Evolutionary conservation across 2,888 invertebrate genomes (phyloP), one percentile per base, ranked within the genome.

Genomic region (Eilema griseolum): DNA sequence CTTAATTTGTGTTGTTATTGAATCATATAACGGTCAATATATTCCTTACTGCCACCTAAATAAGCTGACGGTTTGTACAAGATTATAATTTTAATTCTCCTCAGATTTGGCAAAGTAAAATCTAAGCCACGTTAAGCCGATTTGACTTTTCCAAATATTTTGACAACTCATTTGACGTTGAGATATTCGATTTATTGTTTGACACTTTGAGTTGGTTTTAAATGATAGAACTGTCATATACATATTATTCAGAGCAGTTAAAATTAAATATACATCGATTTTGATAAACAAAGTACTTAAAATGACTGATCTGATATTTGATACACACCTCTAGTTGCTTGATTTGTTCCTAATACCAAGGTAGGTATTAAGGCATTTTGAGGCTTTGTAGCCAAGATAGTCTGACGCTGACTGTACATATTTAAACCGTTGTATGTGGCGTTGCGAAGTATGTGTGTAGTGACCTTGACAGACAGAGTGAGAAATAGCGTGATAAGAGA

Each of bases 141-240:
- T 57, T 62, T 12, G 24, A 4, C 68, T 61, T 41, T 24, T 56
- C 3, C n/a, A 57, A 57, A 57, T 62, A 57, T 62, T 68, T 68
- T 56, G 16, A 57, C 61, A 67, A 56, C 61, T 33, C n/a, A 59
- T 57, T 56, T 65, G 31, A 56, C 31, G 28, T 65, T n/a, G 66
- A 66, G 12, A 59, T 26, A 23, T 59, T 59, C 46, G 46, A 46
- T 20, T 20, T 46, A 46, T 46, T 46, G 46, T 46, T 46, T 46
- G 46, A 20, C 46, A 46, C 46, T 20, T 46, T 46, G 46, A 41
- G 16, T 16, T 14, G 20, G 5, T 20, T 46, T 46, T 46, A 46
- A 20, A 20, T 46, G 20, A 46, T 20, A 46, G 52, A 52, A n/a
- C 52, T 52, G 46, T 46, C 46, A 52, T n/a, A 10, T n/a, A 52